These are phyloP conservation scores for Epizoanthus stellaris DNA, from an alignment of 92 coral and sea anemone species.

Conservation along the genomic window DNA sequence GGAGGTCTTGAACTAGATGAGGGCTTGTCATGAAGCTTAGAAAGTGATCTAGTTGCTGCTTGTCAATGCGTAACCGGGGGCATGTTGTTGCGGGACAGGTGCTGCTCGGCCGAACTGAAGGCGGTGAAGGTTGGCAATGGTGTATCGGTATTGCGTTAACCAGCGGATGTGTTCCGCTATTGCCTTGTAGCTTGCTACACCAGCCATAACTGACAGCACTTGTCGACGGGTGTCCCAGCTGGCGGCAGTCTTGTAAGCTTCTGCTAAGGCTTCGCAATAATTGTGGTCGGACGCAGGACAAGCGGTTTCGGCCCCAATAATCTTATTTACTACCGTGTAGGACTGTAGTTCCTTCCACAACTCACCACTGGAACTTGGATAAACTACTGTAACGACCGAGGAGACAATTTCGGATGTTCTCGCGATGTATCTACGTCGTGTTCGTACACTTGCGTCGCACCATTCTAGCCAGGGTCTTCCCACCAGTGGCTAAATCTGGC, in stretches of 20 bases:
- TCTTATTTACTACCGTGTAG: slow-evolving; percentile 20
- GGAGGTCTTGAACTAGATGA: too few species aligned
- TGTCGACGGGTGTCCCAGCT: slow-evolving; percentile 53
- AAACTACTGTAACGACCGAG: slow-evolving; percentile 16
- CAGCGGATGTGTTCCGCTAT: too few species aligned
- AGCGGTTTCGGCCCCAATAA: slow-evolving; percentile 32
- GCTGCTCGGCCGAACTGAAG: too few species aligned
- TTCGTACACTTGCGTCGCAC: slow-evolving; percentile 47
- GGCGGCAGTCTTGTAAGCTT: slow-evolving; percentile 47
- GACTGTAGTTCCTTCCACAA: slow-evolving; percentile 48
- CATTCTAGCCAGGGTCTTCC: slow-evolving; percentile 51
- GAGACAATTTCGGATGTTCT: slow-evolving; percentile 35
- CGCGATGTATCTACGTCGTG: slow-evolving; percentile 47
- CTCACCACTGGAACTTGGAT: slow-evolving; percentile 31
- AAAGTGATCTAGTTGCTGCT: too few species aligned
- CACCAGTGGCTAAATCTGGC: slow-evolving; percentile 31
- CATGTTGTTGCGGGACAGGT: too few species aligned
- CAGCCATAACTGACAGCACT: slow-evolving; percentile 53
- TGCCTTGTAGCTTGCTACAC: slow-evolving; percentile 49
- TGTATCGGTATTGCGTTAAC: too few species aligned
- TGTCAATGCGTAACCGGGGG: too few species aligned
- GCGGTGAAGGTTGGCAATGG: too few species aligned
- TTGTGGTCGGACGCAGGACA: slow-evolving; percentile 11
- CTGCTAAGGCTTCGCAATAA: slow-evolving; percentile 53
- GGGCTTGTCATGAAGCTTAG: too few species aligned